These are phyloP conservation scores for Philaethria dido DNA, from an alignment of 2,888 invertebrate species.

Conservation along the genomic window DNA sequence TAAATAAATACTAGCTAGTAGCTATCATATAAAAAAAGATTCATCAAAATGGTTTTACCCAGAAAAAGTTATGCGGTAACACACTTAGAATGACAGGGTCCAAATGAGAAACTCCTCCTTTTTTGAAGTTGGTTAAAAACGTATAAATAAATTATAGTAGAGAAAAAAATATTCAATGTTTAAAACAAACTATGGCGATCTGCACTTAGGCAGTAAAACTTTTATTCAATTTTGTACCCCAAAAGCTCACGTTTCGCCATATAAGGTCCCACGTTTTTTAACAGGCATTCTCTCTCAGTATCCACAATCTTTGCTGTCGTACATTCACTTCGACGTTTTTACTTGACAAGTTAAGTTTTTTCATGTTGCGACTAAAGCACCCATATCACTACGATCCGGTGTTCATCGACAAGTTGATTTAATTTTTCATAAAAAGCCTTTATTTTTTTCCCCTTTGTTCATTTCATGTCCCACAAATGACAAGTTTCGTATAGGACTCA, in stretches of 20 bases:
- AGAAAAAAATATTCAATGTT: background rate
- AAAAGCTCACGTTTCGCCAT: background rate
- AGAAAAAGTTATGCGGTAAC: no score
- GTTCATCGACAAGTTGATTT: slow-evolving; percentile 22
- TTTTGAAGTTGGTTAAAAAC: no score
- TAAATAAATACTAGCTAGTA: no score
- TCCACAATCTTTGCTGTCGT: slow-evolving; percentile 12
- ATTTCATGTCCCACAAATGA: background rate
- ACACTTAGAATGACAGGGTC: no score
- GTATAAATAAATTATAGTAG: no score
- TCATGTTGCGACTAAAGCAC: slow-evolving; percentile 12
- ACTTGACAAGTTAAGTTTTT: background rate
- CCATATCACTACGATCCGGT: slow-evolving; percentile 19
- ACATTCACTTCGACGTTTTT: slow-evolving; percentile 17
- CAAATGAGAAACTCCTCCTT: no score
- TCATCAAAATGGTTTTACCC: no score
- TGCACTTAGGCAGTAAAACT: background rate
- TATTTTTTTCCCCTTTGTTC: background rate
- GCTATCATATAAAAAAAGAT: no score
- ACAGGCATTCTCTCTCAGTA: slow-evolving; percentile 3
- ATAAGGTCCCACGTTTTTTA: slow-evolving; percentile 15
- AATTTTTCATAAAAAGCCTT: slow-evolving; percentile 4
- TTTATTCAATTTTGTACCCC: background rate
- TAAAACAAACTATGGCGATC: background rate
- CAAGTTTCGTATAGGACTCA: background rate